phyloP scores from a whole-genome alignment of 2,797 vertebrate genomes.

The Microctenopoma lineatum region DNA sequence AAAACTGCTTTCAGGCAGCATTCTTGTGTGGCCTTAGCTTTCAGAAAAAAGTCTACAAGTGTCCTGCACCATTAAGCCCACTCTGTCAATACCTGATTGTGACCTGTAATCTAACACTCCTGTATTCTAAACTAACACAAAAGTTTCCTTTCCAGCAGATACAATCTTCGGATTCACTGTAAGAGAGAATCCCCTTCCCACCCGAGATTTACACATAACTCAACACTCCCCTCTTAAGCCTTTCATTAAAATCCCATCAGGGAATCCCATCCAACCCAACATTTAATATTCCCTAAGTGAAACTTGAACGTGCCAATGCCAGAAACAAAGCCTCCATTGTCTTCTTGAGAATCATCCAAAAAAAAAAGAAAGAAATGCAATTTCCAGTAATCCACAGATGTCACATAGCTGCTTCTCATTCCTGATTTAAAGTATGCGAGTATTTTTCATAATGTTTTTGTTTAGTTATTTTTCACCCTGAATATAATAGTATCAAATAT shows the following conservation, averaged over 20 bases:
- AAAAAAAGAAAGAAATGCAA: constrained; percentile 33
- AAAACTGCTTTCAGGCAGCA: constrained; percentile 10
- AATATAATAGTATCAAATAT: constrained; percentile 8
- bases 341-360: constrained; percentile 23
- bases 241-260: constrained; percentile 66
- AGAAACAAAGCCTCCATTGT: constrained; percentile 64
- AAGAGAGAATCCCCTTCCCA: constrained; percentile 39
- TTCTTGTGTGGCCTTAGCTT: constrained; percentile 29
- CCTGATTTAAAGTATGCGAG: constrained; percentile 44
- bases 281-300: constrained; percentile 58
- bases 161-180: constrained; percentile 23
- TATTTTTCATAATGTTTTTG: constrained; percentile 8
- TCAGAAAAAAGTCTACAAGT: constrained; percentile 18
- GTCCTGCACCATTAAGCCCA: constrained; percentile 26
- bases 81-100: constrained; percentile 13
- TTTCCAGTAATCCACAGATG: constrained; percentile 38
- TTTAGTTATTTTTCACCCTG: constrained; percentile 30
- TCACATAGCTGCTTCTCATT: constrained; percentile 33
- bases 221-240: constrained; percentile 43
- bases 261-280: constrained; percentile 46
- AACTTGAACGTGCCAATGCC: constrained; percentile 29
- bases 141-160: constrained; percentile 35
- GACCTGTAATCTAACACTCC: constrained; percentile 41
- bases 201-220: constrained; percentile 40
- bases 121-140: constrained; percentile 27